phyloP scores from a whole-genome alignment of 2,888 invertebrate species.

The Cephus rjabovi region DNA sequence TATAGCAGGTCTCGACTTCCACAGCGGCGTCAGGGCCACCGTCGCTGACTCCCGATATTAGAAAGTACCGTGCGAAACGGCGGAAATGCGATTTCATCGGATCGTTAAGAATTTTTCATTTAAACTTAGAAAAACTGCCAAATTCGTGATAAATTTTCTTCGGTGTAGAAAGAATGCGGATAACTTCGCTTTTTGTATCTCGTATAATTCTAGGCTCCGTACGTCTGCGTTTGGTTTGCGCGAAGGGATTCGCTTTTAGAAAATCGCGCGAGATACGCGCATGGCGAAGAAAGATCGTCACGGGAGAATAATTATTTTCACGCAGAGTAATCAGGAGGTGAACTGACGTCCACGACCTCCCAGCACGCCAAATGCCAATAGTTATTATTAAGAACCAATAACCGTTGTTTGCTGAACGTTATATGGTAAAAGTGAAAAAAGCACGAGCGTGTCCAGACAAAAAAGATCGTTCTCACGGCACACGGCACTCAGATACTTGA shows the following conservation, averaged over 20 bases:
- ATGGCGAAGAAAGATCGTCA: not conserved
- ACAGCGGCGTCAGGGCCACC: slow-evolving; percentile 1
- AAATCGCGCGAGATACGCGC: not conserved
- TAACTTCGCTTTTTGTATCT: too few relatives aligned
- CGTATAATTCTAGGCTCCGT: too few relatives aligned
- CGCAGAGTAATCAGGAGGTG: slow-evolving; percentile 22
- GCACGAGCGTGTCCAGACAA: not conserved
- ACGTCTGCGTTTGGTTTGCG: not conserved
- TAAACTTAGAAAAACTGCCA: not conserved
- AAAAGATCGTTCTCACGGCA: slow-evolving; percentile 7
- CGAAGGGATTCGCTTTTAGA: not conserved
- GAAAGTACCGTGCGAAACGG: slow-evolving; percentile 1
- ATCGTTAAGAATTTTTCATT: not conserved
- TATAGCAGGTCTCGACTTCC: slow-evolving; percentile 3
- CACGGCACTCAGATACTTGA: not conserved
- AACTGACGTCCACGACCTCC: not conserved
- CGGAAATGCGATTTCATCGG: slow-evolving; percentile 6
- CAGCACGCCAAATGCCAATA: slow-evolving; percentile 3
- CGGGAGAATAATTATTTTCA: slow-evolving; percentile 45
- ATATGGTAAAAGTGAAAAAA: slow-evolving; percentile 1
- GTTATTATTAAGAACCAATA: slow-evolving; percentile 1
- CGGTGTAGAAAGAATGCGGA: not conserved
- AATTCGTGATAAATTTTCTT: not conserved
- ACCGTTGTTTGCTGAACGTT: not conserved
- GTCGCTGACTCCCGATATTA: slow-evolving; percentile 5